Evolutionary conservation across 2,888 invertebrate species (phyloP).

Genomic region (Tipula unca): DNA sequence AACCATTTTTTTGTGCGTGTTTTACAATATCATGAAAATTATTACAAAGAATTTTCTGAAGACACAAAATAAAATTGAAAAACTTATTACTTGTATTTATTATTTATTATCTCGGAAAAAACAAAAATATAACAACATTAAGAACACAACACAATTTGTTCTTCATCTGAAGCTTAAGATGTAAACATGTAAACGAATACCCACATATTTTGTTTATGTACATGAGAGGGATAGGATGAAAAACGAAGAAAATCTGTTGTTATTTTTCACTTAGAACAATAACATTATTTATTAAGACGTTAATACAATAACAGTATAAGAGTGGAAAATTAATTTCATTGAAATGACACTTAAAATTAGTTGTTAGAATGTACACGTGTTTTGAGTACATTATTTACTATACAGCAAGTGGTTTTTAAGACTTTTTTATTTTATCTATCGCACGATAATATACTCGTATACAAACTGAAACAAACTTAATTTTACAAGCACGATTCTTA

Average conservation of each 20-base stretch:
- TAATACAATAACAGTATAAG: background rate
- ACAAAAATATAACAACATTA: background rate
- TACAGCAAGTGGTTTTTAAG: background rate
- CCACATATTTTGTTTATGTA: background rate
- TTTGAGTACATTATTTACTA: background rate
- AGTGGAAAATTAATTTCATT: background rate
- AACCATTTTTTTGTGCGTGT: background rate
- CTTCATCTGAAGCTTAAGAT: background rate
- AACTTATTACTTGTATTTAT: background rate
- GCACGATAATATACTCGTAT: no score
- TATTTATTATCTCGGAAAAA: background rate
- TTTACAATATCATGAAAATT: background rate
- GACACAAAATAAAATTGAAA: background rate
- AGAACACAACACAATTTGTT: background rate
- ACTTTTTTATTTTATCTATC: no score
- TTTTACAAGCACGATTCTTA: no score
- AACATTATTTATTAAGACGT: background rate
- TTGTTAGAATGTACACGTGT: background rate
- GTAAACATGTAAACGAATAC: background rate
- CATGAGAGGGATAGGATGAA: background rate
- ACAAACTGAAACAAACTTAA: no score
- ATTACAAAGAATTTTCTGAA: background rate
- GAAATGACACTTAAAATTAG: background rate
- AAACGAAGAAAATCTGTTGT: background rate
- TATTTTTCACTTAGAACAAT: background rate